Evolutionary conservation across 1,140 invertebrate species (phyloP).

Genomic region (Anagrus nilaparvatae): DNA sequence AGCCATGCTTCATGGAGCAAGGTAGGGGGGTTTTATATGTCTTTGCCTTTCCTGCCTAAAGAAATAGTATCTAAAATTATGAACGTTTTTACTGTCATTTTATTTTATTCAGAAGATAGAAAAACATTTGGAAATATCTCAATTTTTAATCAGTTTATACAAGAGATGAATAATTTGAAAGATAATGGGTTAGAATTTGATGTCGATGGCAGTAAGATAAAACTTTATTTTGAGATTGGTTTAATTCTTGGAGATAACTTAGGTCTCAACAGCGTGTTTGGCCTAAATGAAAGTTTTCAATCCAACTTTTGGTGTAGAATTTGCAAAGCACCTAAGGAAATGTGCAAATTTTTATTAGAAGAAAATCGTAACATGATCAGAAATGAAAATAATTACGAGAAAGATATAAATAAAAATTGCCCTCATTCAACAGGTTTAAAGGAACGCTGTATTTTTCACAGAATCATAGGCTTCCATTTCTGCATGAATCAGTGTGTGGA

Average conservation of each 20-base stretch:
- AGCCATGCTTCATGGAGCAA: conserved; percentile 11
- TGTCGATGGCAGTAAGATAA: conserved; percentile 8
- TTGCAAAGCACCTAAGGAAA: conserved; percentile 8
- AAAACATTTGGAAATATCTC: conserved; percentile 3
- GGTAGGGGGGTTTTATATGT: conserved; percentile 10
- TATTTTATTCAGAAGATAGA: conserved; percentile 6
- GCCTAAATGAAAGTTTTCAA: conserved; percentile 15
- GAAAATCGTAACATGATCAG: conserved; percentile 14
- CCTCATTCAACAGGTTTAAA: conserved; percentile 25
- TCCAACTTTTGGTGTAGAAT: conserved; percentile 16
- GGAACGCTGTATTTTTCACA: conserved; percentile 29
- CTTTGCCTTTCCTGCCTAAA: conserved; percentile 8
- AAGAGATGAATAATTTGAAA: conserved; percentile 14
- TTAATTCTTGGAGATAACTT: conserved; percentile 20
- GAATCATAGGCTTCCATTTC: conserved; percentile 29
- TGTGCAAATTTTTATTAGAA: conserved; percentile 10
- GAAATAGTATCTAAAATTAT: conserved; percentile 5
- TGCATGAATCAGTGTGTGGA: conserved; percentile 26
- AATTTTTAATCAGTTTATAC: conserved; percentile 12
- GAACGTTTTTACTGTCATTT: conserved; percentile 9
- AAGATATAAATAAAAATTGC: conserved; percentile 9
- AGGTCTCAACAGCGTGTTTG: conserved; percentile 16
- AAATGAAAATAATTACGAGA: conserved; percentile 14
- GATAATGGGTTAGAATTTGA: conserved; percentile 8
- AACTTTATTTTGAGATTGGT: conserved; percentile 17